These are phyloP conservation scores for Oophaga pumilio DNA, from an alignment of 2,113 vertebrate species.

Conservation along the genomic window DNA sequence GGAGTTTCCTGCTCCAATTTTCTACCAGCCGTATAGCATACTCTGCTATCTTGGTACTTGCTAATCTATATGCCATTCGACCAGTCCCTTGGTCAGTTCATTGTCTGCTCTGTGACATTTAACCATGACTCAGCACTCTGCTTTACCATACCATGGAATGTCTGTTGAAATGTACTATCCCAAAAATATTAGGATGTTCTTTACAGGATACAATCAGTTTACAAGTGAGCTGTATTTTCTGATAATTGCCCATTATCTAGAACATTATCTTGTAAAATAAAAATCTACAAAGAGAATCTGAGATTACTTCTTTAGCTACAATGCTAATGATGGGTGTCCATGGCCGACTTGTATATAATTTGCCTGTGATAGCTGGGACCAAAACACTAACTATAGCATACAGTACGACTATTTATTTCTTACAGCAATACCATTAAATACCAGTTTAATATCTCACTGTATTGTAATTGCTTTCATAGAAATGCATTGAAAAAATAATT, in stretches of 20 bases:
- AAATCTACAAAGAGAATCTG: not conserved
- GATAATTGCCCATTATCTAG: too few species aligned
- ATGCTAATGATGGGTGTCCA: not conserved
- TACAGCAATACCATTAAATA: not conserved
- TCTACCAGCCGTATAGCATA: too few species aligned
- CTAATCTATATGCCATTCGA: too few species aligned
- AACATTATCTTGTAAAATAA: too few species aligned
- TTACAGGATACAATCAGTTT: too few species aligned
- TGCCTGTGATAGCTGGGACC: not conserved
- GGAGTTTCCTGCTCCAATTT: too few species aligned
- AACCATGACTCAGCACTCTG: too few species aligned
- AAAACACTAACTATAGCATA: not conserved
- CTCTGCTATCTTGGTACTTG: too few species aligned
- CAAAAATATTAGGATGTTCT: not conserved
- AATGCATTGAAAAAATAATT: not conserved
- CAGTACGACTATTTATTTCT: too few species aligned
- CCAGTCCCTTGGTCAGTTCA: too few species aligned
- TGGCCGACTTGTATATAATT: not conserved
- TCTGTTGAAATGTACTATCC: not conserved
- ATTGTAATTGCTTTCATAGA: not conserved
- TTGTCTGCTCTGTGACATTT: too few species aligned
- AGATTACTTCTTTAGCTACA: not conserved
- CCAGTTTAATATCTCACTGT: not conserved
- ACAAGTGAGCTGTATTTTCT: too few species aligned
- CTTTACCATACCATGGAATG: not conserved